Percentiles rank a stretch among this genome's conserved stretches.
Evolutionary conservation across 2,113 vertebrate species (phyloP).

Genomic region (Poeciliopsis turrubarensis): DNA sequence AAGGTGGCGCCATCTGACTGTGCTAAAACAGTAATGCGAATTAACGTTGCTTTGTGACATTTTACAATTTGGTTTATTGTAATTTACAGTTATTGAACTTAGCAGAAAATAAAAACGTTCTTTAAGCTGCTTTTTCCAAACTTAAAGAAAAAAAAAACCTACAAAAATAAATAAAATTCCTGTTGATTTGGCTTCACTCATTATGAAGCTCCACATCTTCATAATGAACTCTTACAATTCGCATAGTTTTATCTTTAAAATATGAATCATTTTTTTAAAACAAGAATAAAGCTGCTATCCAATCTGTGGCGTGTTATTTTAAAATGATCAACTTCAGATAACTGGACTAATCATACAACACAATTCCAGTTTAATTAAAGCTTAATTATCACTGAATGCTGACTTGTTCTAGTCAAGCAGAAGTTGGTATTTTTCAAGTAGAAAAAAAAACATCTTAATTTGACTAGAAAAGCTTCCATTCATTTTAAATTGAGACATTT

Average conservation of each 20-base stretch:
- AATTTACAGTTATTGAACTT: background rate
- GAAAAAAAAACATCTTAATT: too few relatives aligned
- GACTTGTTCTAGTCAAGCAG: too few relatives aligned
- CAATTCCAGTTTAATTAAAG: background rate
- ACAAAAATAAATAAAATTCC: background rate
- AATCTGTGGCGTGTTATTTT: background rate
- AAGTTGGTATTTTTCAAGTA: background rate
- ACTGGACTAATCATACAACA: background rate
- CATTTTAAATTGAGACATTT: too few relatives aligned
- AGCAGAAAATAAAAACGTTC: background rate
- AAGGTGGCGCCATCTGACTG: slow-evolving; percentile 32
- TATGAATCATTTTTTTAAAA: background rate
- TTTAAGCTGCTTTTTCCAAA: background rate
- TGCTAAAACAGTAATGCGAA: background rate
- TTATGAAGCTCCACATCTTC: background rate
- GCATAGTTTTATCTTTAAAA: background rate
- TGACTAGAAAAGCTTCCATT: too few relatives aligned
- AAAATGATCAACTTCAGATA: background rate
- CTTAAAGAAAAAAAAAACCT: background rate
- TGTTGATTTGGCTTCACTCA: background rate
- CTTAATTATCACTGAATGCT: too few relatives aligned
- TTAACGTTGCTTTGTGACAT: background rate
- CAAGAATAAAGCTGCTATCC: too few relatives aligned
- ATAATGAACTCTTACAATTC: background rate
- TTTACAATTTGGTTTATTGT: background rate